Base-by-base conservation (phyloP, 2,888 invertebrate genomes). In the Drosophila cognata region DNA sequence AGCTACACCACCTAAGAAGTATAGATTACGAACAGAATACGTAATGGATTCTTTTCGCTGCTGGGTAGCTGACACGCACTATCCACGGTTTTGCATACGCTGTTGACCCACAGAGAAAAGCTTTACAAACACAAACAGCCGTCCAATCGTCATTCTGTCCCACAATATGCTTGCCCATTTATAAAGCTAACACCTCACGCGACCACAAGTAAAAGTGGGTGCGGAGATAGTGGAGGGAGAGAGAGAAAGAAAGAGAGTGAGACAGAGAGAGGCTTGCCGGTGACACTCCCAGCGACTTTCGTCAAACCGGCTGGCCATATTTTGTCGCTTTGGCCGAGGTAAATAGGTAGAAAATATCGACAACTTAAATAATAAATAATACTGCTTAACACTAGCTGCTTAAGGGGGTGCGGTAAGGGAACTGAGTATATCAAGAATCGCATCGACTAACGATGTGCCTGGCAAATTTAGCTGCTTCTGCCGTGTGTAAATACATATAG, bases 281-380 rank as follows among this genome's bases (percentile, higher is more conserved):
- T 53, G 77, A 77, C 81, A 88, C 83, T 81, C 81, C 79, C 83
- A 73, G 68, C 50, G 80, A 78, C 74, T 84, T 65, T 70, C 66
- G 72, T 53, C 68, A 71, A 81, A 71, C 83, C 66, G 74, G 52
- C 78, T 77, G 62, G 8, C 46, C 63, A 64, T 63, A 61, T 67
- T 63, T 61, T 28, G 5, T 18, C 33, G 10, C 16, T 16, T n/a
- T 29, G n/a, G 16, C 46, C 31, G 41, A 46, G 53, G 66, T 70
- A 75, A 76, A 80, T 76, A 68, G 78, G 59, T 71, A 68, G 78
- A 81, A 77, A 71, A 80, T 65, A 78, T 68, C 90, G 82, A 81
- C 82, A 82, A 82, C 79, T 89, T 89, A 91, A 90, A 89, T 91
- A 91, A 90, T 90, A 90, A 90, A 81, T 85, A 89, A 85, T 87